Conservation (phyloP, 2,888 invertebrate genomes). For the Drosophila nigricruria region DNA sequence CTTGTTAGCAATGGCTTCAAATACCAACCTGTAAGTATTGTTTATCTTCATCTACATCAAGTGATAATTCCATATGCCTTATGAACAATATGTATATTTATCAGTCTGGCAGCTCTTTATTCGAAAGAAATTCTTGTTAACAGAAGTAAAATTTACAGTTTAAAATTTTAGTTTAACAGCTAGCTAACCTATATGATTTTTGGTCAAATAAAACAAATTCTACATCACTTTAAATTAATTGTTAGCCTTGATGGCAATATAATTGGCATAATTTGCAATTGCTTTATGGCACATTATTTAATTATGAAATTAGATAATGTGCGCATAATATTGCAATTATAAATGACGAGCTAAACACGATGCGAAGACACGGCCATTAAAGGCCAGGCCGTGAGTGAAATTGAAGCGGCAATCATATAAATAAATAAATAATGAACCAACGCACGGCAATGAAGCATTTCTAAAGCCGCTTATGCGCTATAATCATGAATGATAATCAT, state of each 20-base stretch:
- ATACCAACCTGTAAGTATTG: no score
- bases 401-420: constrained; percentile 56
- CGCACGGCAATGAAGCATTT: constrained; percentile 55
- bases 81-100: no score
- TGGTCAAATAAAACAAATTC: not conserved
- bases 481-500: constrained; percentile 35
- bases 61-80: no score
- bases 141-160: no score
- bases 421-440: constrained; percentile 70
- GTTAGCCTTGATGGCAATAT: not conserved
- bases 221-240: not conserved
- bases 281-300: constrained; percentile 26
- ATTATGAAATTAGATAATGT: constrained; percentile 63
- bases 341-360: constrained; percentile 17
- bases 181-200: not conserved
- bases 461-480: constrained; percentile 66
- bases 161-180: no score
- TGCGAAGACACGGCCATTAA: constrained; percentile 15
- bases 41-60: no score
- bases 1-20: no score
- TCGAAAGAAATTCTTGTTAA: no score
- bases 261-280: constrained; percentile 5
- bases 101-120: no score
- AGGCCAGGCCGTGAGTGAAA: constrained; percentile 39
- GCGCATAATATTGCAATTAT: constrained; percentile 53